Evolutionary conservation across 1,140 invertebrate species (phyloP), one percentile per base, ranked within the genome.

Genomic region (Pogonomyrmex barbatus): DNA sequence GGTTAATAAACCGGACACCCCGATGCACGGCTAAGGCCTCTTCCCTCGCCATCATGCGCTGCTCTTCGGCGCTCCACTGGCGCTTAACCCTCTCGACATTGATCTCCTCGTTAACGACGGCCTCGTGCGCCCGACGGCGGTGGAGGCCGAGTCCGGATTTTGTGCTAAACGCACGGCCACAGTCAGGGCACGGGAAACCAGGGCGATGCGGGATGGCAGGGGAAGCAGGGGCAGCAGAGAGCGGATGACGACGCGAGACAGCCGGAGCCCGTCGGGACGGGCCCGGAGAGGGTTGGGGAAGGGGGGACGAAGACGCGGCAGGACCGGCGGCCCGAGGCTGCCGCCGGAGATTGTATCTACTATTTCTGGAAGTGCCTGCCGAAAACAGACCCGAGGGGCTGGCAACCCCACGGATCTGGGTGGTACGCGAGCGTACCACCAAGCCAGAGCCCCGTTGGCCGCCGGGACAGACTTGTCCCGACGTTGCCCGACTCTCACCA

Each of bases 41-140:
- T 36, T 68, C 65, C 14, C 36, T 42, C 14, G 65, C 65, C 65
- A 68, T 68, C 65, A 68, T 17, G 65, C 65, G 65, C 65, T 30
- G 4, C 10, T 68, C 36, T 47, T 68, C 65, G 14, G 5, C 65
- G n/a, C 36, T 68, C 65, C 65, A 68, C 4, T 68, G 65, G 4
- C 33, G 36, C 8, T 68, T 68, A 5, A 68, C 65, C n/a, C 65
- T 17, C 36, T 68, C 65, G 4, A 68, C 65, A 14, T 6, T 45
- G 0, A 68, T 30, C 36, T 68, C 65, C n/a, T 47, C 36, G 9
- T 68, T 68, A 2, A 14, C 65, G 5, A 30, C 33, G 36, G 36
- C 65, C 1, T 8, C 6, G 8, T 68, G 65, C 12, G 65, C 36
- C 14, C n/a, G 5, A 0, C 39, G 14, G 9, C 36, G 33, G 24